Conservation (phyloP, 2,888 invertebrate species). For the Microplitis manilae region DNA sequence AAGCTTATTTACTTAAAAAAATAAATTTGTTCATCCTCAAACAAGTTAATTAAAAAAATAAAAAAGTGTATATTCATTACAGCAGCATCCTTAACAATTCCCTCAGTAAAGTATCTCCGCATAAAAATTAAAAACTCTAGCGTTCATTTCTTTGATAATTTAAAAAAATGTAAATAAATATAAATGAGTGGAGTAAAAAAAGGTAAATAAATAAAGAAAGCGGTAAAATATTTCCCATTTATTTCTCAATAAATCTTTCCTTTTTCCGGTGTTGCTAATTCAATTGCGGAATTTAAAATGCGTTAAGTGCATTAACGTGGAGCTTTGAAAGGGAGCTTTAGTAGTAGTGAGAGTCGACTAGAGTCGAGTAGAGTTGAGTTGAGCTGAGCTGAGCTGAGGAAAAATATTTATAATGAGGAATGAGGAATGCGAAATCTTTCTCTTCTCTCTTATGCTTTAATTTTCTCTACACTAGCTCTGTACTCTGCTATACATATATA, state of each 20-base stretch:
- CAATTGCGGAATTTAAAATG: conserved; percentile 13
- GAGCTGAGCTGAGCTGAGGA: neutral
- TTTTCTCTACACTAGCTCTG: neutral
- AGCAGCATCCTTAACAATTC: neutral
- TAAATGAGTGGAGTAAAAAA: neutral
- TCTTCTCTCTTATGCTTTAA: neutral
- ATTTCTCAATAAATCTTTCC: conserved; percentile 9
- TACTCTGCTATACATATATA: neutral
- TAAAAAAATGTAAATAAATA: neutral
- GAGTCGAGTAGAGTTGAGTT: conserved; percentile 6
- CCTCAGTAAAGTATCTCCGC: neutral
- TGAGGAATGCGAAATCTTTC: conserved; percentile 1
- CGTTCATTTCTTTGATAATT: neutral
- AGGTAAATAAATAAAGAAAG: neutral
- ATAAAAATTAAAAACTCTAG: neutral
- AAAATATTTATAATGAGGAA: conserved; percentile 14
- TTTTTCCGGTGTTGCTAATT: conserved; percentile 1
- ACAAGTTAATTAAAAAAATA: neutral
- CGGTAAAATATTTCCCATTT: conserved; percentile 3
- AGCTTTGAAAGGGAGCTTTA: neutral
- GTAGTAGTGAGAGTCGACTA: neutral
- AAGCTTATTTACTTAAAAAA: neutral
- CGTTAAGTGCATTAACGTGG: conserved; percentile 25
- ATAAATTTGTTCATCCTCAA: neutral
- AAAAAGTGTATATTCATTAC: neutral